Evolutionary conservation across 2,888 invertebrate genomes (phyloP), one percentile per base, ranked within the genome.

Genomic region (Nysson spinosus): DNA sequence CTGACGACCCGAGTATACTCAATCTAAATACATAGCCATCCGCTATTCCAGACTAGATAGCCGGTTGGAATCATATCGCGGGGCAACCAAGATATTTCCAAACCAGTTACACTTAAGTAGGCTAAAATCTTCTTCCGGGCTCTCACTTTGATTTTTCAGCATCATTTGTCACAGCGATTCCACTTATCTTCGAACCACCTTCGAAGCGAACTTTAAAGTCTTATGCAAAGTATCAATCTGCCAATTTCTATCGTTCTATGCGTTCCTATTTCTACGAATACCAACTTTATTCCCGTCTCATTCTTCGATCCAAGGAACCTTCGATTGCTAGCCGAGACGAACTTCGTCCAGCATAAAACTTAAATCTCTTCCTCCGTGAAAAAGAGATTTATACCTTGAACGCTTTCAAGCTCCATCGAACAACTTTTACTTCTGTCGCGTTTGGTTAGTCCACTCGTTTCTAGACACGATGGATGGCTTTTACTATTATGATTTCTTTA

Each of bases 241-340:
- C 12, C 34, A 24, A 11, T 9, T 12, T 14, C 20, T 6, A 17
- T 7, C 49, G 58, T 60, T 43, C 42, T 16, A 20, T 30, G 11
- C 40, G 16, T 26, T 44, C 34, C 34, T 44, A 7, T 26, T 30
- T 17, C 14, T 52, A 30, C 32, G 16, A 30, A 42, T 22, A 49
- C 55, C 39, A 37, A 69, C 47, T 67, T 70, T 70, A 67, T 70
- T 61, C 70, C 46, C 46, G 60, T 73, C 61, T 42, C 57, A 60
- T 50, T 46, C 44, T 26, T 35, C 44, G 43, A 68, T 43, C 20
- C n/a, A n/a, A n/a, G n/a, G n/a, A n/a, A n/a, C n/a, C n/a, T n/a
- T n/a, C n/a, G n/a, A n/a, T n/a, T n/a, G n/a, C n/a, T n/a, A n/a
- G n/a, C n/a, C 30, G 34, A 20, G 17, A 20, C 11, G 54, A 47